These are phyloP conservation scores for Drosophila repleta DNA, from an alignment of 1,140 invertebrate species.

Conservation along the genomic window DNA sequence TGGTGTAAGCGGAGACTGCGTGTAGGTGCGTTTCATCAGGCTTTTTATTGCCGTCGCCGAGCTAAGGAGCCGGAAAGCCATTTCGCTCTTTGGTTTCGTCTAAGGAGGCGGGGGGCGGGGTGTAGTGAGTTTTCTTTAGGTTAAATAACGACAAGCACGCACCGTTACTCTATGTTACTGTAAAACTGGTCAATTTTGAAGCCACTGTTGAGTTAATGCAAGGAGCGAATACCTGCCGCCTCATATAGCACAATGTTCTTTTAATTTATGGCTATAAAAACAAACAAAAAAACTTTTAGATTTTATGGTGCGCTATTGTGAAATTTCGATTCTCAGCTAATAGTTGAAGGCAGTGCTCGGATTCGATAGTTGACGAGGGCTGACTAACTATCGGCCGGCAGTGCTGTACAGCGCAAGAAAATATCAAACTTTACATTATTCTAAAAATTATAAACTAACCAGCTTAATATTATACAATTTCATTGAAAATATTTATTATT, in stretches of 20 bases:
- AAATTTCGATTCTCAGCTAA: conserved; percentile 62
- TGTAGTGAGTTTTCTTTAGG: conserved; percentile 45
- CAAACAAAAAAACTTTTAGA: conserved; percentile 43
- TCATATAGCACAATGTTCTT: conserved; percentile 48
- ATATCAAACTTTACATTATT: background rate
- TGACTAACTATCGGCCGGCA: conserved; percentile 11
- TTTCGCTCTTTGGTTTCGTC: conserved; percentile 41
- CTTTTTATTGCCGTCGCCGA: conserved; percentile 69
- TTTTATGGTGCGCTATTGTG: conserved; percentile 71
- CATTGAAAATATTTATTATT: background rate
- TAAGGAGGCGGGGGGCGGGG: conserved; percentile 1
- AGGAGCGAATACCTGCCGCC: conserved; percentile 32
- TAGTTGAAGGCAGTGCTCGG: conserved; percentile 19
- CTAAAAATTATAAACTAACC: background rate
- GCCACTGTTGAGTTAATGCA: conserved; percentile 19
- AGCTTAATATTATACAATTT: background rate
- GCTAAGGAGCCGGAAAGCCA: conserved; percentile 74
- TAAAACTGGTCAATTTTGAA: conserved; percentile 51
- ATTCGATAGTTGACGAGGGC: conserved; percentile 33
- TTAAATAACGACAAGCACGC: conserved; percentile 66
- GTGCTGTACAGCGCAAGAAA: conserved; percentile 9
- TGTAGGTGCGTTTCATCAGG: conserved; percentile 62
- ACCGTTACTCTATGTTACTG: conserved; percentile 27
- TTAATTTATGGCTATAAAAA: conserved; percentile 32
- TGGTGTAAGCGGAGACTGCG: conserved; percentile 42